Evolutionary conservation across 1,140 invertebrate species (phyloP).

Genomic region (Lepidotrigona ventralis): DNA sequence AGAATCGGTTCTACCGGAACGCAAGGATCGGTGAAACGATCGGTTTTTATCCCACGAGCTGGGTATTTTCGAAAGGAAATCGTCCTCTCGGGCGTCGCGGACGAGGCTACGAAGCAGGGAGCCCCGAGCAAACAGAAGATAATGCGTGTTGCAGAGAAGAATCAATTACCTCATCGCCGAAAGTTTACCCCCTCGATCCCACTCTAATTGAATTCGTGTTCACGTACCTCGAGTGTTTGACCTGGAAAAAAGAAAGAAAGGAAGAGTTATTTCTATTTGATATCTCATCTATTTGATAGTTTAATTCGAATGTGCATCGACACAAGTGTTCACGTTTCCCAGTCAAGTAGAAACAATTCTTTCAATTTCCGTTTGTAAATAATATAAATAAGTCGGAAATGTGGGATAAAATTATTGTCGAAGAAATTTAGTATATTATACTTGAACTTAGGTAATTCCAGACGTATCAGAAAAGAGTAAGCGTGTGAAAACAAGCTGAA

Average conservation of each 20-base stretch:
- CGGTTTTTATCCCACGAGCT: neutral
- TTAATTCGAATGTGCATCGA: no score
- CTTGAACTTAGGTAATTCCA: no score
- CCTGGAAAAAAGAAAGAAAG: neutral
- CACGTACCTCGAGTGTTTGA: neutral
- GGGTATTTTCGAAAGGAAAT: neutral
- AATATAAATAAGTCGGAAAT: no score
- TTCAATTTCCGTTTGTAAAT: no score
- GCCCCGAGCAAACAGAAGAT: neutral
- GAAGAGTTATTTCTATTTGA: no score
- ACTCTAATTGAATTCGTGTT: neutral
- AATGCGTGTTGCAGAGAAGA: slow-evolving; percentile 2
- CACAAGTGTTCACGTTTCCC: no score
- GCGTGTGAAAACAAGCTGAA: no score
- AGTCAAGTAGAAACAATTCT: no score
- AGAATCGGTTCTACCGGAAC: neutral
- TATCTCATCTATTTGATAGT: no score
- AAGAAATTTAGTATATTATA: no score
- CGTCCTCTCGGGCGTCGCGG: neutral
- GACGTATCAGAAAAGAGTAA: no score
- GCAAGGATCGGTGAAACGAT: neutral
- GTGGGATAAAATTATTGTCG: no score
- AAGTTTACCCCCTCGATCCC: neutral
- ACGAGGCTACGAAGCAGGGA: neutral
- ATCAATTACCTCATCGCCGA: slow-evolving; percentile 1